These are phyloP conservation scores for Sylvilagus bachmani DNA, from an alignment of 2,113 vertebrate genomes.

Conservation along the genomic window DNA sequence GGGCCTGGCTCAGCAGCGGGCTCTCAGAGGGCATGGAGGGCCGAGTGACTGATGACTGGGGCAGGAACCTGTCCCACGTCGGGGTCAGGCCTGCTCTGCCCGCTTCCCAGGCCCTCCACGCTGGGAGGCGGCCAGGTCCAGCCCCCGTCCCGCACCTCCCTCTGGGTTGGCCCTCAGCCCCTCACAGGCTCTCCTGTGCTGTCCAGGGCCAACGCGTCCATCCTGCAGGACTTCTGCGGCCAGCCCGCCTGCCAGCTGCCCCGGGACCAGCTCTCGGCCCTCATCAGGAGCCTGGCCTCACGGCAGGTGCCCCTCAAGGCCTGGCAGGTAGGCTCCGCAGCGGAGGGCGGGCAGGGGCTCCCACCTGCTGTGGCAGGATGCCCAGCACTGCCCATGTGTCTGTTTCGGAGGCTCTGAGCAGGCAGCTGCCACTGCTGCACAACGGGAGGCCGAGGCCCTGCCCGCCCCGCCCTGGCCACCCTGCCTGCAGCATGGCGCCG, in stretches of 20 bases:
- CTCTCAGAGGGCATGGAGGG: not conserved
- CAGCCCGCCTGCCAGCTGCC: conserved; percentile 58
- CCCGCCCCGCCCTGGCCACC: too few relatives aligned
- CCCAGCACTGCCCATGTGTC: too few relatives aligned
- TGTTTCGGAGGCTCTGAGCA: not conserved
- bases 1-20: not conserved
- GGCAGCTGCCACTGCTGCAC: too few relatives aligned
- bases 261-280: conserved; percentile 13
- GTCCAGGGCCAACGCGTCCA: conserved; percentile 8
- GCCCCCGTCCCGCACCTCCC: not conserved
- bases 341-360: rapidly evolving
- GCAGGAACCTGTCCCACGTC: rapidly evolving
- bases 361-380: rapidly evolving
- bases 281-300: conserved; percentile 64
- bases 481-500: too few relatives aligned
- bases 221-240: conserved; percentile 82
- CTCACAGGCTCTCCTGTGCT: not conserved
- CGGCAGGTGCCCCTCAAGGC: conserved; percentile 47
- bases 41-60: rapidly evolving
- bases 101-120: not conserved
- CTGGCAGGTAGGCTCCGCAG: conserved; percentile 80
- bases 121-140: not conserved
- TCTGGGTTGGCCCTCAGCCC: rapidly evolving
- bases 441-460: too few relatives aligned
- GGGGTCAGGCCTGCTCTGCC: not conserved